Base-by-base conservation (phyloP, 2,888 invertebrate genomes). In the Deilephila porcellus region DNA sequence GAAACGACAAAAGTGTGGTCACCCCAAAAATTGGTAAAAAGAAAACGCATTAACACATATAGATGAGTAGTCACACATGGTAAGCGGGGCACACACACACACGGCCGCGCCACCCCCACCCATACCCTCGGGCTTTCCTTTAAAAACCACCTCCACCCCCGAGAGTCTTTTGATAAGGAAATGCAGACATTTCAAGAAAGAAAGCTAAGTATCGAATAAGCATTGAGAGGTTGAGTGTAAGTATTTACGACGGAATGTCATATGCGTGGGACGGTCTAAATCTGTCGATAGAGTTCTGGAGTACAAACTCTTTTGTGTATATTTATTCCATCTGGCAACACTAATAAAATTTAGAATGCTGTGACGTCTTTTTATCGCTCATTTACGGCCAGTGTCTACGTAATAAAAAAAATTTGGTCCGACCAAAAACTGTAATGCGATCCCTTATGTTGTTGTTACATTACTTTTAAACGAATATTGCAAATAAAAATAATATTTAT, bases 21-120 rank as follows among this genome's bases (percentile, higher is more conserved):
- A 90, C 90, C 89, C 85, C 83, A 90, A 89, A 93, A 93, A 93
- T 94, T 94, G 93, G 93, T 94, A 94, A 94, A 94, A 94, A 94
- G 93, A 94, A 94, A 94, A 94, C 94, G 93, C 94, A 94, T 94
- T 94, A 94, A 93, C 94, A 94, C 94, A 93, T 94, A 94, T 94
- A 94, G 91, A 92, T 93, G 93, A 93, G 87, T 90, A 89, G 91
- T 90, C 90, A 89, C 90, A 92, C 91, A 91, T 87, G 87, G 81
- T 77, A 79, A 83, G 79, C 79, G 76, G 79, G 82, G 76, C 83
- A 81, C 88, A 87, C 92, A 86, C 88, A 88, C 92, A 86, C 88
- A 88, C 81, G 83, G 81, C 79, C 78, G 73, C 76, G 67, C 72
- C 80, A 75, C 71, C 75, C 77, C 83, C 81, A 83, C 84, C 86